Evolutionary conservation across 2,113 vertebrate genomes (phyloP).

Genomic region (Nematolebias whitei): DNA sequence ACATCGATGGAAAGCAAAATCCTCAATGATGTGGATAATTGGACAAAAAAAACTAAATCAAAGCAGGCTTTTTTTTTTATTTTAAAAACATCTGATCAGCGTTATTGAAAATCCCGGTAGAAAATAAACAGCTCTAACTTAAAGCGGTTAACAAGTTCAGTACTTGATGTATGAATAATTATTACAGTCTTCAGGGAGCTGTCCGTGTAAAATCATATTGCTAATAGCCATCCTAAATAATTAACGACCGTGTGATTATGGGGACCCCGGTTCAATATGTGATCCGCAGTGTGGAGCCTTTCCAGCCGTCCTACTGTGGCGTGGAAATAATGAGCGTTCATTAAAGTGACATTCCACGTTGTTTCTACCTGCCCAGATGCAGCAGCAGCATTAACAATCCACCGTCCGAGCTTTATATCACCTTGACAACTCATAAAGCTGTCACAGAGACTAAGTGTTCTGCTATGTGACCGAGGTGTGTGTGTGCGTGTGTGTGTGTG

Average conservation of each 20-base stretch:
- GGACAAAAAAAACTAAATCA: not conserved
- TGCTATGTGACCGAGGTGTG: constrained; percentile 52
- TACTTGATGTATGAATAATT: constrained; percentile 68
- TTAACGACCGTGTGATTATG: constrained; percentile 58
- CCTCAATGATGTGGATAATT: constrained; percentile 24
- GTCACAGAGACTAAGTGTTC: constrained; percentile 65
- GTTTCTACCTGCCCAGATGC: constrained; percentile 55
- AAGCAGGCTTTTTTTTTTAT: too few species aligned
- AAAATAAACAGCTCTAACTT: constrained; percentile 61
- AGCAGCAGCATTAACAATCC: constrained; percentile 31
- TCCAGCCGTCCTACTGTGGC: constrained; percentile 42
- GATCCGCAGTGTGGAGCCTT: constrained; percentile 33
- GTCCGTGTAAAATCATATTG: constrained; percentile 65
- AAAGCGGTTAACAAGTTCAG: constrained; percentile 65
- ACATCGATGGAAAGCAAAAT: constrained; percentile 10
- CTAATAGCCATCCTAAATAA: constrained; percentile 68
- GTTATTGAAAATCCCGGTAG: constrained; percentile 4
- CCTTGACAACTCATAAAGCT: constrained; percentile 69
- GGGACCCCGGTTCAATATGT: constrained; percentile 50
- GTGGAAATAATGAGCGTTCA: constrained; percentile 55
- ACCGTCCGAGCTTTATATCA: constrained; percentile 58
- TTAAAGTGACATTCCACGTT: constrained; percentile 39
- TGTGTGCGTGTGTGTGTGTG: constrained; percentile 32
- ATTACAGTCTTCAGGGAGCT: constrained; percentile 56
- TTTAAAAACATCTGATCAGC: constrained; percentile 25